phyloP scores from a whole-genome alignment of 2,113 vertebrate species.

The Candoia aspera region DNA sequence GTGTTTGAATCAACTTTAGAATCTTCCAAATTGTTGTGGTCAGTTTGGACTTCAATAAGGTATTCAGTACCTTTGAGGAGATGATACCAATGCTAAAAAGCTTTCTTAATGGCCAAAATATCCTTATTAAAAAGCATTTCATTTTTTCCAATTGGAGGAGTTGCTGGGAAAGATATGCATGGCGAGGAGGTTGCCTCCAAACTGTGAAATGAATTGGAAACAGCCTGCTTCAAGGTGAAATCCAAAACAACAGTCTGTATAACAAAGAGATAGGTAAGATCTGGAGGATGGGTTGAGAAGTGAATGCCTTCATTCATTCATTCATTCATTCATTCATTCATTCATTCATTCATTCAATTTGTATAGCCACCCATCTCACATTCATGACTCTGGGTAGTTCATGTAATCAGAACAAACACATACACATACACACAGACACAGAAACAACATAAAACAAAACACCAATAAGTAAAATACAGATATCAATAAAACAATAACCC shows the following conservation, averaged over 20 bases:
- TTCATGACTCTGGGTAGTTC: neutral
- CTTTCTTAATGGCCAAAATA: neutral
- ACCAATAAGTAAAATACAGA: neutral
- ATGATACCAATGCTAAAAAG: neutral
- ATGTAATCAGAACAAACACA: neutral
- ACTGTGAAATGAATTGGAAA: neutral
- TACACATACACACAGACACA: too few relatives aligned
- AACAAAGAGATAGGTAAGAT: neutral
- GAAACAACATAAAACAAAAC: neutral
- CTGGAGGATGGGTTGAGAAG: neutral
- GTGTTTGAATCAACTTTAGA: neutral
- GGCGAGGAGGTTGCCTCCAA: neutral
- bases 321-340: neutral
- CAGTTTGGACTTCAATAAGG: neutral
- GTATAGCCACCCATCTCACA: neutral
- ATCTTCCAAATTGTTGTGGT: neutral
- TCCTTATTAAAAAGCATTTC: neutral
- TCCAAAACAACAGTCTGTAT: neutral
- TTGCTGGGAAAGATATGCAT: neutral
- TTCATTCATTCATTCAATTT: neutral
- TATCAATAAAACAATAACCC: neutral
- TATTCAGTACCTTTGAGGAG: neutral
- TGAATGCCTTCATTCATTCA: neutral
- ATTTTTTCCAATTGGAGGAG: neutral
- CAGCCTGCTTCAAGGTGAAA: neutral